These are phyloP conservation scores for Cylas formicarius DNA, from an alignment of 1,140 invertebrate genomes.

Conservation along the genomic window DNA sequence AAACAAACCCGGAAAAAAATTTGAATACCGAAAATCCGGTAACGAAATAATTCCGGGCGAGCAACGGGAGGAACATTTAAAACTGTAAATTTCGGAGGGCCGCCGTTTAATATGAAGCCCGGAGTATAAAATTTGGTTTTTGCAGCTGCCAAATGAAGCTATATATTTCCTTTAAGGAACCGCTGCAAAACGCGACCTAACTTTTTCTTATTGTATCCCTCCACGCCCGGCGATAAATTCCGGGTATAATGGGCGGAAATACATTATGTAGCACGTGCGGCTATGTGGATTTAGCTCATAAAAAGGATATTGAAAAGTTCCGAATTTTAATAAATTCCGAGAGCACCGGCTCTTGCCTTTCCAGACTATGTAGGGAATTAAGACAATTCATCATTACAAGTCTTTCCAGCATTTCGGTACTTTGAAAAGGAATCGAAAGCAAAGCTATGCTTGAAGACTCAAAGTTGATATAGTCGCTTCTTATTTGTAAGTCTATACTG, in stretches of 20 bases:
- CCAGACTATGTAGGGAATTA: too few species aligned
- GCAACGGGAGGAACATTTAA: background rate
- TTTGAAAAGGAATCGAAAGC: too few species aligned
- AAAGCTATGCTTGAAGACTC: too few species aligned
- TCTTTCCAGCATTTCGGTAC: too few species aligned
- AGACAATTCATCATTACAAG: too few species aligned
- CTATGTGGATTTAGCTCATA: constrained; percentile 21
- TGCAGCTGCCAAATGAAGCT: constrained; percentile 22
- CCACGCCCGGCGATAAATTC: constrained; percentile 18
- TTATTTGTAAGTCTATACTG: too few species aligned
- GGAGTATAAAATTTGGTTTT: constrained; percentile 10
- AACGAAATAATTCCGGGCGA: background rate
- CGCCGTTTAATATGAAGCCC: background rate
- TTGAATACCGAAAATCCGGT: background rate
- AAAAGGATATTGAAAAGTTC: constrained; percentile 22
- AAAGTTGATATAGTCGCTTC: too few species aligned
- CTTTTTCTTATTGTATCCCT: constrained; percentile 22
- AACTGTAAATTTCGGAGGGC: background rate
- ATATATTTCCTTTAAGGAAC: constrained; percentile 22
- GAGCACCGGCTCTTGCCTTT: too few species aligned
- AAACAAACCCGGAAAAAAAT: background rate
- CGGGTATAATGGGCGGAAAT: constrained; percentile 20
- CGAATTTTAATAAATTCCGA: constrained; percentile 24
- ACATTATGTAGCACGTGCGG: constrained; percentile 23
- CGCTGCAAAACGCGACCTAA: constrained; percentile 10